These are phyloP conservation scores for Ametastegia equiseti DNA, from an alignment of 2,888 invertebrate species.

Conservation along the genomic window DNA sequence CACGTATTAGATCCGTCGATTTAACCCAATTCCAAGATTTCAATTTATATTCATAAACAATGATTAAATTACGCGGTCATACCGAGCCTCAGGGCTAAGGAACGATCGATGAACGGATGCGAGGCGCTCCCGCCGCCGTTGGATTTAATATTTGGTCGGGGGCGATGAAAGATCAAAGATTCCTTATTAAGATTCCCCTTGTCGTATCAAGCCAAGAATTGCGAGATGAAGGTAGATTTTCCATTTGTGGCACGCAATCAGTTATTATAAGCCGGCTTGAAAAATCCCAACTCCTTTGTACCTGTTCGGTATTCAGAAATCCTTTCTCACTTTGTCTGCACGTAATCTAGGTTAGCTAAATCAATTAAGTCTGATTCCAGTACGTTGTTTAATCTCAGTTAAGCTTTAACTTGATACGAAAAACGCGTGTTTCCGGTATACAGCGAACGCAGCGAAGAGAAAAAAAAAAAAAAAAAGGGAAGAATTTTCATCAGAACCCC, in stretches of 20 bases:
- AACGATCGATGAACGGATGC: constrained; percentile 40
- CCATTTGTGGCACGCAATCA: constrained; percentile 10
- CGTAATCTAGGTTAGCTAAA: background rate
- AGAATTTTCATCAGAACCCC: background rate
- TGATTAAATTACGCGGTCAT: constrained; percentile 39
- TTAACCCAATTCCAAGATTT: constrained; percentile 28
- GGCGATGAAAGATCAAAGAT: constrained; percentile 42
- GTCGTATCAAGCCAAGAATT: constrained; percentile 20
- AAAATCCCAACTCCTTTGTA: background rate
- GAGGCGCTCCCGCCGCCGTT: constrained; percentile 1
- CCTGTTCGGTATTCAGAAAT: background rate
- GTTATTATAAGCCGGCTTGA: constrained; percentile 33
- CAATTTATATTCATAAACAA: constrained; percentile 42
- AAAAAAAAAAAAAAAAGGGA: background rate
- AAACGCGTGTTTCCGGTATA: background rate
- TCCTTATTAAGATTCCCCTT: constrained; percentile 31
- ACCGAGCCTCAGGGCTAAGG: background rate
- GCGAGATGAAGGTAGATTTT: constrained; percentile 18
- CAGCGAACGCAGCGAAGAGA: background rate
- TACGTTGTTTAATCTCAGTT: background rate
- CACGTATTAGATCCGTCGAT: constrained; percentile 25
- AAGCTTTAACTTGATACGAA: background rate
- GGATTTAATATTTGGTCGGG: constrained; percentile 37
- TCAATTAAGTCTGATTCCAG: constrained; percentile 16
- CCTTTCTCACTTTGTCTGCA: background rate